Percentiles rank a stretch among this genome's conserved stretches.
Evolutionary conservation across 2,888 invertebrate species (phyloP).

Genomic region (Papilio demoleus): DNA sequence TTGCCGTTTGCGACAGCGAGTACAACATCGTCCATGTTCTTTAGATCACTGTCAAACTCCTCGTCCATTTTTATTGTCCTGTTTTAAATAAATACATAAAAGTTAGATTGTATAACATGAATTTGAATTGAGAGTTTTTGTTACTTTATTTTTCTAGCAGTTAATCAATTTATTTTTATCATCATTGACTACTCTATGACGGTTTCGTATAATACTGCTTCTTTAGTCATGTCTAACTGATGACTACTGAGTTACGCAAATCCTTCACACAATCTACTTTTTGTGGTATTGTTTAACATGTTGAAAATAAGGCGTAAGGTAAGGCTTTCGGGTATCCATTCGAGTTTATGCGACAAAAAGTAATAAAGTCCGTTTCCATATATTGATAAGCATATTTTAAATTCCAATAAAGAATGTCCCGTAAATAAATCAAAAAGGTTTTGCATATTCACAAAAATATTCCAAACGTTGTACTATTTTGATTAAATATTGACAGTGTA

Average conservation of each 20-base stretch:
- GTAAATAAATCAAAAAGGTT: conserved; percentile 13
- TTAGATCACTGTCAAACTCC: conserved; percentile 63
- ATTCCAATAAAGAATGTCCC: not conserved
- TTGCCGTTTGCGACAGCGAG: conserved; percentile 73
- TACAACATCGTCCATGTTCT: conserved; percentile 75
- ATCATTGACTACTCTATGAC: no score
- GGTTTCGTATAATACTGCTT: no score
- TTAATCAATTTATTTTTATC: not conserved
- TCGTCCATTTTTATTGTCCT: conserved; percentile 19
- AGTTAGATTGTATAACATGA: not conserved
- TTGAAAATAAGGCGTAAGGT: no score
- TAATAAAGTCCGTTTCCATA: not conserved
- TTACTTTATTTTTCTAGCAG: not conserved
- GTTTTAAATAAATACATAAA: not conserved
- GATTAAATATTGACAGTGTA: conserved; percentile 30
- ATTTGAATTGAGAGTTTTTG: not conserved
- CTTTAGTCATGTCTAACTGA: no score
- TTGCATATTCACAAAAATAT: not conserved
- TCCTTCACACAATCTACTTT: no score
- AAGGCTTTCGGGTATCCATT: no score
- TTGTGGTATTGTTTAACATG: no score
- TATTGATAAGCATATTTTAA: not conserved
- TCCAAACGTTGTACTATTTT: not conserved
- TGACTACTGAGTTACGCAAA: no score
- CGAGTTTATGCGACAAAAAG: no score